Conservation (phyloP, 35 echinoderm and acorn worm species). For the Heliocidaris tuberculata region DNA sequence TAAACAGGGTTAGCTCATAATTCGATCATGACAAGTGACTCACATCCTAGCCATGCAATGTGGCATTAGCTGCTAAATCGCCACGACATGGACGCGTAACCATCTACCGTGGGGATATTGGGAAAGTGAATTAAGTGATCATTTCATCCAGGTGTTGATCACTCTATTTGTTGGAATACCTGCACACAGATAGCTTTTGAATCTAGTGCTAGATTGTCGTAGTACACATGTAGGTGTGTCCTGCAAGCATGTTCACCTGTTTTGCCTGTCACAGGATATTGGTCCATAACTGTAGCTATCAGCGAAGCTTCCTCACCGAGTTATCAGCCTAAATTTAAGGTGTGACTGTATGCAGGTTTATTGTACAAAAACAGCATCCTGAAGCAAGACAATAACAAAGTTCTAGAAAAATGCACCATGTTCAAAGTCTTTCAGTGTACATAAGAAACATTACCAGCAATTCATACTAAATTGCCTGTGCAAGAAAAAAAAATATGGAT, state of each 20-base stretch:
- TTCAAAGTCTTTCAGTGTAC: too few relatives aligned
- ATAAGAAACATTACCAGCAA: too few relatives aligned
- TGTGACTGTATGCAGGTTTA: not conserved
- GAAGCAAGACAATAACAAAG: too few relatives aligned
- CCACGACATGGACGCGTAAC: not conserved
- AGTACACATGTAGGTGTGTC: not conserved
- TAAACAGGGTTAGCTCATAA: not conserved
- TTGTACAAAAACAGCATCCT: not conserved
- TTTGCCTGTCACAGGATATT: constrained; percentile 9
- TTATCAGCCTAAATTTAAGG: not conserved
- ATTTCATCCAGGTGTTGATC: not conserved
- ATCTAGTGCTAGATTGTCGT: not conserved
- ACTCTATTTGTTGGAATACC: not conserved
- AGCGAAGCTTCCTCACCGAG: not conserved
- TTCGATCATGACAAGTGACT: constrained; percentile 24
- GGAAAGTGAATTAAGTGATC: constrained; percentile 24
- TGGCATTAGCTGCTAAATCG: not conserved
- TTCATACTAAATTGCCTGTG: too few relatives aligned
- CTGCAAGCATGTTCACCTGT: not conserved
- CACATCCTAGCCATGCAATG: constrained; percentile 36
- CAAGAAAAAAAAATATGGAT: too few relatives aligned
- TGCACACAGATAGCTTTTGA: not conserved
- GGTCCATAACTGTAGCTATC: constrained; percentile 30
- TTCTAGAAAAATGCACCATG: too few relatives aligned
- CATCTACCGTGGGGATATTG: not conserved